Conservation (phyloP, 2,888 invertebrate genomes). For the Crematogaster levior region DNA sequence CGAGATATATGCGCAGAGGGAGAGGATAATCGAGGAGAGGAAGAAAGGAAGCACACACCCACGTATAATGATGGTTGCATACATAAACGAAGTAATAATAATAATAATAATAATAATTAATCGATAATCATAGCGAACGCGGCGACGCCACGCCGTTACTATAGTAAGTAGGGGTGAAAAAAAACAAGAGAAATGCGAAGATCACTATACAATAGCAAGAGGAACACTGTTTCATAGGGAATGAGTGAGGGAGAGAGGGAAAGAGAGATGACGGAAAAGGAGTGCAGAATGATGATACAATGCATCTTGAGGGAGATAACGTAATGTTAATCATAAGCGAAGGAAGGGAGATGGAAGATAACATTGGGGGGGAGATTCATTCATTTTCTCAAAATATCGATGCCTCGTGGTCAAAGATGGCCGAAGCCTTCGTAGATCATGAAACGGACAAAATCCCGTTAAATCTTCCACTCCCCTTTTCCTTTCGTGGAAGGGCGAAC, state of each 20-base stretch:
- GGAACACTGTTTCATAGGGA: slow-evolving; percentile 17
- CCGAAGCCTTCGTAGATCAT: neutral
- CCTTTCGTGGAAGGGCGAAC: neutral
- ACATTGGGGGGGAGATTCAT: slow-evolving; percentile 68
- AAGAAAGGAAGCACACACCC: slow-evolving; percentile 43
- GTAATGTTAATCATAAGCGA: slow-evolving; percentile 66
- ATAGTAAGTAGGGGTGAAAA: slow-evolving; percentile 38
- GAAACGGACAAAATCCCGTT: neutral
- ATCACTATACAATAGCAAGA: slow-evolving; percentile 24
- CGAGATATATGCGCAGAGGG: slow-evolving; percentile 43
- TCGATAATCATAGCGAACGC: slow-evolving; percentile 71
- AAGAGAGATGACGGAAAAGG: slow-evolving; percentile 35
- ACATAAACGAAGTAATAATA: slow-evolving; percentile 77
- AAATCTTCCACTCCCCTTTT: neutral
- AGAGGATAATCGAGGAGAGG: slow-evolving; percentile 35
- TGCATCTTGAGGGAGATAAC: slow-evolving; percentile 37
- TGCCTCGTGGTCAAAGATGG: slow-evolving; percentile 21
- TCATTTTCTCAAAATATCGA: slow-evolving; percentile 75
- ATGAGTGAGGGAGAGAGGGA: neutral
- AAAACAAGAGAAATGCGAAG: slow-evolving; percentile 5
- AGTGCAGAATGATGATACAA: slow-evolving; percentile 44
- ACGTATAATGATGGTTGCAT: slow-evolving; percentile 79
- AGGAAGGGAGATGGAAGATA: slow-evolving; percentile 74
- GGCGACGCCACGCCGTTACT: slow-evolving; percentile 73
- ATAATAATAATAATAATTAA: slow-evolving; percentile 65